phyloP scores from a whole-genome alignment of 2,113 vertebrate species.

The Salvelinus alpinus region DNA sequence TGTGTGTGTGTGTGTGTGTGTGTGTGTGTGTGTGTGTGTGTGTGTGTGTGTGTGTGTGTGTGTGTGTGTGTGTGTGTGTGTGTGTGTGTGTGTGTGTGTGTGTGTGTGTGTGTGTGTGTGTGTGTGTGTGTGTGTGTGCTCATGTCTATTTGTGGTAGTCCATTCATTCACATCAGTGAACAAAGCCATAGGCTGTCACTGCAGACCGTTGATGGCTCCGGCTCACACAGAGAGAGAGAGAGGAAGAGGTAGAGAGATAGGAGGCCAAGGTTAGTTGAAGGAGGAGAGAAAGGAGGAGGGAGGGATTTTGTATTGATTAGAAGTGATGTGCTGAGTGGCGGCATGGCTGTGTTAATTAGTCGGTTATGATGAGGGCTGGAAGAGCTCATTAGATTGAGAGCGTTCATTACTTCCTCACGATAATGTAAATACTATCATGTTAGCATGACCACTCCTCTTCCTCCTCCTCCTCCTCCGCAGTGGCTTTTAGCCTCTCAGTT shows the following conservation, averaged over 20 bases:
- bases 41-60: background rate
- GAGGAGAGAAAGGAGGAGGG: background rate
- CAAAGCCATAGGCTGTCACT: background rate
- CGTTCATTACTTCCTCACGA: no score
- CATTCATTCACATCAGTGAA: slow-evolving; percentile 10
- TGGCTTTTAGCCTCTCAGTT: background rate
- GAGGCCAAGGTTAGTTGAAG: slow-evolving; percentile 2
- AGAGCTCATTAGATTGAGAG: no score
- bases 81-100: slow-evolving; percentile 4
- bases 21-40: no score
- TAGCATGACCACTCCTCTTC: background rate
- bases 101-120: background rate
- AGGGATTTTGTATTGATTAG: background rate
- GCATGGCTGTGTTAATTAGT: background rate
- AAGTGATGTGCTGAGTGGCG: background rate
- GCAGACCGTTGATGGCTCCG: background rate
- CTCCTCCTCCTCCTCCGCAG: background rate
- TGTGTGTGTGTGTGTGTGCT: background rate
- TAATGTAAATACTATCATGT: no score
- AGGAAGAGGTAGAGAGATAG: background rate
- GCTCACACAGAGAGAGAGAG: background rate
- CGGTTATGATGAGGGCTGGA: background rate
- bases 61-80: slow-evolving; percentile 14
- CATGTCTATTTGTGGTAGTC: slow-evolving; percentile 9
- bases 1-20: no score